Percentiles rank a stretch among this genome's conserved stretches.
phyloP scores from a whole-genome alignment of 2,888 invertebrate genomes.

The Hypselothyrea guttata region DNA sequence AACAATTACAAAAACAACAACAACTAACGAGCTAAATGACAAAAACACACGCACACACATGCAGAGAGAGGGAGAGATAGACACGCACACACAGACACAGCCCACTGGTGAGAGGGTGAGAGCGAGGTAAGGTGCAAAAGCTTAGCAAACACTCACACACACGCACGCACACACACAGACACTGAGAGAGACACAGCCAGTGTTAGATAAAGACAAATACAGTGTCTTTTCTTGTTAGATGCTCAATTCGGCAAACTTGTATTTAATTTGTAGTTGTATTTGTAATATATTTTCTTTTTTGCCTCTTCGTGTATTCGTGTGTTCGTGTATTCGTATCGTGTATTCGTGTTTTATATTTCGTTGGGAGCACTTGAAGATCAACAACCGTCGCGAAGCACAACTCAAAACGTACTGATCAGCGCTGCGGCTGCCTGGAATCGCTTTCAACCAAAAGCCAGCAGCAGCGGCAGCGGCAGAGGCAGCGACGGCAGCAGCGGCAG shows the following conservation, averaged over 20 bases:
- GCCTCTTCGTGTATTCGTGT: slow-evolving; percentile 2
- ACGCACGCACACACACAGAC: slow-evolving; percentile 10
- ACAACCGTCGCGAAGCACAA: slow-evolving; percentile 80
- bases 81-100: slow-evolving; percentile 10
- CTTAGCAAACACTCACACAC: slow-evolving; percentile 41
- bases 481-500: slow-evolving; percentile 30
- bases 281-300: slow-evolving; percentile 1
- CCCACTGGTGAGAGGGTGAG: slow-evolving; percentile 8
- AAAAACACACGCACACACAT: slow-evolving; percentile 35
- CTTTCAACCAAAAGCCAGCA: slow-evolving; percentile 59
- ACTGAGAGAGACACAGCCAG: slow-evolving; percentile 29
- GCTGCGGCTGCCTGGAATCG: slow-evolving; percentile 61
- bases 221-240: slow-evolving; percentile 39
- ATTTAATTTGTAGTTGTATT: slow-evolving; percentile 34
- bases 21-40: slow-evolving; percentile 25
- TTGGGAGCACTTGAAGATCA: slow-evolving; percentile 63
- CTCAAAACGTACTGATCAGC: slow-evolving; percentile 81
- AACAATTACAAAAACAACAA: too few species aligned
- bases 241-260: slow-evolving; percentile 55
- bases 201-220: too few species aligned
- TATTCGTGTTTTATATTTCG: too few species aligned
- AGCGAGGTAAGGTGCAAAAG: slow-evolving; percentile 37
- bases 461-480: slow-evolving; percentile 28
- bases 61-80: too few species aligned
- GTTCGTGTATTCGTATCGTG: slow-evolving; percentile 5